Evolutionary conservation across 2,113 vertebrate species (phyloP).

Genomic region (Nyctibius bracteatus): DNA sequence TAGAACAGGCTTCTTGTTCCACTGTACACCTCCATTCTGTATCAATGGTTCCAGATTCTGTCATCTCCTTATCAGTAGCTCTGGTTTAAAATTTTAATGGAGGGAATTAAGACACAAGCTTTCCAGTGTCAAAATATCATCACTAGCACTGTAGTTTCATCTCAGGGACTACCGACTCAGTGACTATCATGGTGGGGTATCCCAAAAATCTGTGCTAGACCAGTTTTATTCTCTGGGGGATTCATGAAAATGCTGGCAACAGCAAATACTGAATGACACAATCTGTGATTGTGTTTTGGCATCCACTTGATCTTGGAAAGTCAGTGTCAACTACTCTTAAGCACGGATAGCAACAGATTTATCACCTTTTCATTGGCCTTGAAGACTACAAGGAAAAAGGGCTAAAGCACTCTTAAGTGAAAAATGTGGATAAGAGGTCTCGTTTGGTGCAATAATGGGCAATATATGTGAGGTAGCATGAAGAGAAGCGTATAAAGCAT

Average conservation of each 20-base stretch:
- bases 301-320: neutral
- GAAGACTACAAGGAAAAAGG: neutral
- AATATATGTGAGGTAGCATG: neutral
- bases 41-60: neutral
- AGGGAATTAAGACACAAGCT: neutral
- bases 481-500: neutral
- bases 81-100: neutral
- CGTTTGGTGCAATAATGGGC: neutral
- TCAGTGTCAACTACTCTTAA: neutral
- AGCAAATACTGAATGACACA: neutral
- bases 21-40: neutral
- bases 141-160: neutral
- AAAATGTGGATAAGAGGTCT: neutral
- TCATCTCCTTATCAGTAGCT: neutral
- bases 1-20: neutral
- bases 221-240: neutral
- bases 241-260: neutral
- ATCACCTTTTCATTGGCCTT: neutral
- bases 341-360: neutral
- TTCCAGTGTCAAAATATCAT: neutral
- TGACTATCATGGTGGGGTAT: neutral
- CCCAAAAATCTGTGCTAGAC: neutral
- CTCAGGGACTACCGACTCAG: neutral
- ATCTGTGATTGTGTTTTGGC: neutral
- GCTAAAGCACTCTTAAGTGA: neutral